Evolutionary conservation across 2,113 vertebrate genomes (phyloP), one percentile per base, ranked within the genome.

Genomic region (Chaetodon trifascialis): DNA sequence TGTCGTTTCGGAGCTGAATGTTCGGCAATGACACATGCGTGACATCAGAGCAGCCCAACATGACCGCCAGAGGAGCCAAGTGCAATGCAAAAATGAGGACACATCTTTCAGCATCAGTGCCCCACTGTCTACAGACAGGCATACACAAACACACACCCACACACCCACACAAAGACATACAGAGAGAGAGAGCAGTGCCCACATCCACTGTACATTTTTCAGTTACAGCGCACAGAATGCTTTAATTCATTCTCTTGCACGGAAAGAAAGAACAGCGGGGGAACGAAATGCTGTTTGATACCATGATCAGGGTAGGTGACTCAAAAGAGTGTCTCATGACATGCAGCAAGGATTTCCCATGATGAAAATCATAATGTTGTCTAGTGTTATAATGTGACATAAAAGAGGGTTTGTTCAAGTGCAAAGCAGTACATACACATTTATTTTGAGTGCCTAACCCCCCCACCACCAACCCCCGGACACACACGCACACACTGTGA

Each of bases 71-170:
- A 90, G 88, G 75, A 91, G 84, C 81, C 80, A 80, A 14, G 82
- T 36, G 85, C 83, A 64, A 84, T 69, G 80, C 70, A 92, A 84
- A 92, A 94, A 93, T 79, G 90, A 94, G 93, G 92, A 91, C 91
- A 92, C 90, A 91, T 94, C 90, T 91, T 92, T 94, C 94, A 91
- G 93, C 92, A 93, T 94, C 94, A 93, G 75, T 89, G 90, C 87
- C 86, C 88, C 83, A 92, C 91, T 89, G 89, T 92, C 83, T 89
- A 78, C 87, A 86, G 83, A 86, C 74, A 83, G 68, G 77, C 80
- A 75, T 55, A 79, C 75, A 88, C 88, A 91, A 80, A 90, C 71
- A 85, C 86, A 79, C 78, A 59, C 83, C 46, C 78, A 84, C 71
- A 85, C 82, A 87, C 83, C 46, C 78, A 84, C 72, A 85, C 84